Conservation (phyloP, 2,113 vertebrate genomes). For the Corythornis madagascariensis region DNA sequence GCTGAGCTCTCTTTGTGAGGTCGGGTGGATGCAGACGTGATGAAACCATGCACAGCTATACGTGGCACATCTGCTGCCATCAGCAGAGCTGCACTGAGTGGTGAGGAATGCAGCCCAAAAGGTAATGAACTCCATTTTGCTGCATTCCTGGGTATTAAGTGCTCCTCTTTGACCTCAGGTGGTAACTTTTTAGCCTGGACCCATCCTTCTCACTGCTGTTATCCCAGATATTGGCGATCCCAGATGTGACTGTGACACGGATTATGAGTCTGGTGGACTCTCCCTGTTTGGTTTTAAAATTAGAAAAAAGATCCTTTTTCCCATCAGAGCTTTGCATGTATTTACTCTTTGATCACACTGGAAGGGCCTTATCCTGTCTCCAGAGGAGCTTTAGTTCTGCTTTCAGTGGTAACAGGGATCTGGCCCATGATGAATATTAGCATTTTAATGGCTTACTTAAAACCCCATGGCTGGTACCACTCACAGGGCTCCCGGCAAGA, state of each 20-base stretch:
- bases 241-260: constrained; percentile 14
- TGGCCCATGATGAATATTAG: constrained; percentile 43
- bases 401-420: constrained; percentile 55
- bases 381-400: constrained; percentile 58
- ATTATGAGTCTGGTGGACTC: constrained; percentile 14
- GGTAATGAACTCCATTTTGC: not conserved
- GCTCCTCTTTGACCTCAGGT: not conserved
- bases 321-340: constrained; percentile 56
- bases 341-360: constrained; percentile 61
- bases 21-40: not conserved
- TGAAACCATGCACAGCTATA: not conserved
- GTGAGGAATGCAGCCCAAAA: not conserved
- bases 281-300: constrained; percentile 56
- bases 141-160: not conserved
- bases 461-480: not conserved
- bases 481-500: not conserved
- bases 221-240: constrained; percentile 23
- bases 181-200: not conserved
- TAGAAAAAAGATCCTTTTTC: constrained; percentile 54
- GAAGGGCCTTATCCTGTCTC: constrained; percentile 62
- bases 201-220: not conserved
- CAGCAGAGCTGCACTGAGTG: not conserved
- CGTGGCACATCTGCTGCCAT: not conserved
- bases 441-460: constrained; percentile 64
- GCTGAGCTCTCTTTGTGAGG: not conserved